These are phyloP conservation scores for Tenebrio molitor DNA, from an alignment of 1,140 invertebrate species.

Conservation along the genomic window DNA sequence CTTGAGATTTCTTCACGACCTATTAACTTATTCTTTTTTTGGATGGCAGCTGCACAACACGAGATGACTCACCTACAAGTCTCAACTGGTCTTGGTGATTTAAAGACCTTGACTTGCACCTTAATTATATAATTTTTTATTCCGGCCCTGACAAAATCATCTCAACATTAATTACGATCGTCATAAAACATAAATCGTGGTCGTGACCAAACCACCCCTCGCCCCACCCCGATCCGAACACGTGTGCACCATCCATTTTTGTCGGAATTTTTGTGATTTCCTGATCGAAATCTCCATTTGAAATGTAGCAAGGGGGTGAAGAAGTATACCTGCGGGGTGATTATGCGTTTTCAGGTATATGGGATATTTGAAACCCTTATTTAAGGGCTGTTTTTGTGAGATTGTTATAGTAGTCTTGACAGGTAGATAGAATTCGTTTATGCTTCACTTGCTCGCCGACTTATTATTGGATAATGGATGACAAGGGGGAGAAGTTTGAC, in stretches of 20 bases:
- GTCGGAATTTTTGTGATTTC: not conserved
- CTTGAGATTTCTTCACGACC: conserved; percentile 49
- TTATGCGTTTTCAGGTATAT: conserved; percentile 53
- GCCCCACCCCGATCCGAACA: conserved; percentile 50
- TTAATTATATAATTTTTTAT: conserved; percentile 49
- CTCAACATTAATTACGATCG: conserved; percentile 50
- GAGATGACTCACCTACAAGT: conserved; percentile 49
- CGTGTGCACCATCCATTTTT: conserved; percentile 50
- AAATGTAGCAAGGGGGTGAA: conserved; percentile 38
- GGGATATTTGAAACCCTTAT: conserved; percentile 57
- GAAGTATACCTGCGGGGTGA: conserved; percentile 20
- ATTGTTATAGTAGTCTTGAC: conserved; percentile 55
- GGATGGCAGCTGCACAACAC: conserved; percentile 46
- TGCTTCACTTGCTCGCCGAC: conserved; percentile 60
- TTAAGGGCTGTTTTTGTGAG: conserved; percentile 55
- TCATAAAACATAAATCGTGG: not conserved
- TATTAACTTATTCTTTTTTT: conserved; percentile 51
- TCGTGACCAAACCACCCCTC: not conserved
- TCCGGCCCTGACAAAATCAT: conserved; percentile 22
- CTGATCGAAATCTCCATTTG: conserved; percentile 1
- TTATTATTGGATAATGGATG: conserved; percentile 61
- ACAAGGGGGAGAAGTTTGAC: conserved; percentile 49
- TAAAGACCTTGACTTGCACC: conserved; percentile 33
- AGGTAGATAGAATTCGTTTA: conserved; percentile 58
- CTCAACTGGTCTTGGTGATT: conserved; percentile 42